These are phyloP conservation scores for Bugulina stolonifera DNA, from an alignment of 2,888 invertebrate genomes.

Conservation along the genomic window DNA sequence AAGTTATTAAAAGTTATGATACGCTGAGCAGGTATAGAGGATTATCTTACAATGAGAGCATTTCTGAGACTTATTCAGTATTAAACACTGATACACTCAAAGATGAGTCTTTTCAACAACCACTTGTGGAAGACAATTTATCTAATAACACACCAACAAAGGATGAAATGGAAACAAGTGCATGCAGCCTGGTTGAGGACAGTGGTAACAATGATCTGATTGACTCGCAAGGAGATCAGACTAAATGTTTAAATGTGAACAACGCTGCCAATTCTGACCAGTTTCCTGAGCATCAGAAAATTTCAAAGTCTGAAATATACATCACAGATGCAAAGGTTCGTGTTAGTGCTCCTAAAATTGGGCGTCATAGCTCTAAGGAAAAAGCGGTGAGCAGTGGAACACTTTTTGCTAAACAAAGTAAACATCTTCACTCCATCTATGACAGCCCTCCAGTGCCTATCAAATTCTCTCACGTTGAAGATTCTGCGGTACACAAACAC, in stretches of 20 bases:
- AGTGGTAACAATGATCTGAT: no score
- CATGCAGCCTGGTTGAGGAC: no score
- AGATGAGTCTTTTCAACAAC: no score
- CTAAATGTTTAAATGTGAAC: conserved; percentile 16
- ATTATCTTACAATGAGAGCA: neutral
- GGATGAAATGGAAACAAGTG: no score
- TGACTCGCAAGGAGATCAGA: no score
- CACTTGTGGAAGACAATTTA: no score
- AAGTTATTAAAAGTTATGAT: neutral
- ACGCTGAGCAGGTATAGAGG: neutral
- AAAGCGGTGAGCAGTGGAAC: neutral
- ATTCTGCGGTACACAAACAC: neutral
- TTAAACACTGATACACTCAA: no score
- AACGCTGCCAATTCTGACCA: conserved; percentile 7
- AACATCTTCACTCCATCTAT: neutral
- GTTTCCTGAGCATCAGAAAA: neutral
- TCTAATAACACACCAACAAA: no score
- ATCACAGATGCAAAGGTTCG: neutral
- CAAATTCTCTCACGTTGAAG: neutral
- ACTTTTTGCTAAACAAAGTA: neutral
- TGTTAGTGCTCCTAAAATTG: neutral
- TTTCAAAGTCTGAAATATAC: neutral
- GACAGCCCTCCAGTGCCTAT: neutral
- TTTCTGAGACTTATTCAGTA: neutral
- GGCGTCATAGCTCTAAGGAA: neutral